phyloP scores from a whole-genome alignment of 2,888 invertebrate species.

The Drosophila nr. medialis region DNA sequence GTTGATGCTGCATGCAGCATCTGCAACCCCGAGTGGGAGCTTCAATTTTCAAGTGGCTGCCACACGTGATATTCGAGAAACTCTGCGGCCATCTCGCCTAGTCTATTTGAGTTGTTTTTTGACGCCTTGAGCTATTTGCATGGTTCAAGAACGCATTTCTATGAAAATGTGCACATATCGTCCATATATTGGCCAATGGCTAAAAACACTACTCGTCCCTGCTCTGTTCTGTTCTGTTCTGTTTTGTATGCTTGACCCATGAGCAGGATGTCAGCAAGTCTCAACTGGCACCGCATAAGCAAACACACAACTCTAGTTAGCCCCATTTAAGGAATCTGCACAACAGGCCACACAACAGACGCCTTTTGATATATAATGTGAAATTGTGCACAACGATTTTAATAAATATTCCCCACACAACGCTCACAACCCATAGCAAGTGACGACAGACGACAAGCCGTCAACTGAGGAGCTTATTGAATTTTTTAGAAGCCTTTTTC shows the following conservation, averaged over 20 bases:
- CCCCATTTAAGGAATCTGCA: slow-evolving; percentile 34
- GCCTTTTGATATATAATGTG: slow-evolving; percentile 78
- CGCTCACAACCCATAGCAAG: slow-evolving; percentile 21
- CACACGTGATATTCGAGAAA: slow-evolving; percentile 37
- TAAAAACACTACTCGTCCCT: not conserved
- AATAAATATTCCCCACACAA: slow-evolving; percentile 72
- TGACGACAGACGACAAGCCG: slow-evolving; percentile 20
- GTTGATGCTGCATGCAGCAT: slow-evolving; percentile 20
- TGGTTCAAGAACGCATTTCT: slow-evolving; percentile 51
- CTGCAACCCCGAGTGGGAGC: slow-evolving; percentile 25
- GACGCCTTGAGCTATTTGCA: slow-evolving; percentile 64
- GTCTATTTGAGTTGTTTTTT: slow-evolving; percentile 58
- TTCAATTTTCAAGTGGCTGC: slow-evolving; percentile 29
- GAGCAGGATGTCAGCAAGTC: not conserved
- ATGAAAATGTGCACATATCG: slow-evolving; percentile 37
- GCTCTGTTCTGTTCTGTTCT: not conserved
- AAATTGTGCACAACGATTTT: slow-evolving; percentile 77
- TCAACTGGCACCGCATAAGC: slow-evolving; percentile 28
- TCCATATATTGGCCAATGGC: slow-evolving; percentile 38
- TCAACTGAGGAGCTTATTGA: slow-evolving; percentile 66
- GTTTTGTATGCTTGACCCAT: slow-evolving; percentile 26
- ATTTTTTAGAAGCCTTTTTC: slow-evolving; percentile 69
- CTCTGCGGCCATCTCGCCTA: slow-evolving; percentile 42
- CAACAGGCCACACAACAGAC: slow-evolving; percentile 48
- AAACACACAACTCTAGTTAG: slow-evolving; percentile 39